These are phyloP conservation scores for Hephaestus fuliginosus DNA, from an alignment of 2,797 vertebrate species.

Conservation along the genomic window DNA sequence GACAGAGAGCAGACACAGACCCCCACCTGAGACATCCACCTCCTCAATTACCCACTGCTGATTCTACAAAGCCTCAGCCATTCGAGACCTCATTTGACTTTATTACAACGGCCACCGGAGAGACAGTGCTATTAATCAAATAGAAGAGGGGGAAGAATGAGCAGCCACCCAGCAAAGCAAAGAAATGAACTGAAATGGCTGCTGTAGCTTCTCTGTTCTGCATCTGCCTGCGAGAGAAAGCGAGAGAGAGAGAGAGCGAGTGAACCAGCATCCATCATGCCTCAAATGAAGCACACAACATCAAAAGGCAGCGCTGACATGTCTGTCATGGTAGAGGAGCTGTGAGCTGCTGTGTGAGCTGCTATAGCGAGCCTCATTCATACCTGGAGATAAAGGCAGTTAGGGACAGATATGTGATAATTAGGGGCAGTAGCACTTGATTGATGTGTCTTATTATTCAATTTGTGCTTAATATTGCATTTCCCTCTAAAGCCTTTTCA, in stretches of 20 bases:
- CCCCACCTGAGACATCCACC: constrained; percentile 68
- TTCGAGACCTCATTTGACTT: constrained; percentile 79
- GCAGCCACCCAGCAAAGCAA: constrained; percentile 54
- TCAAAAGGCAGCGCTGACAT: constrained; percentile 26
- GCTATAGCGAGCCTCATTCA: constrained; percentile 5
- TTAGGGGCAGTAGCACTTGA: constrained; percentile 20
- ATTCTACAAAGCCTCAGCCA: constrained; percentile 74
- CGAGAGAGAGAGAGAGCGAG: constrained; percentile 14
- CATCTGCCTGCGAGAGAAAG: constrained; percentile 31
- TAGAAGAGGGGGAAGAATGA: constrained; percentile 51
- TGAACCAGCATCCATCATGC: constrained; percentile 51
- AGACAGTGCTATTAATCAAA: constrained; percentile 77
- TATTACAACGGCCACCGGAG: constrained; percentile 72
- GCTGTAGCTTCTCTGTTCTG: constrained; percentile 30
- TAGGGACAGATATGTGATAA: constrained; percentile 27
- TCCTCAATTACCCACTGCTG: constrained; percentile 75
- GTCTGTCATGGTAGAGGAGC: constrained; percentile 17
- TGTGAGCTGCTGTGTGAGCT: not conserved
- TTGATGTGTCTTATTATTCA: constrained; percentile 38
- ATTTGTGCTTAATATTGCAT: constrained; percentile 31
- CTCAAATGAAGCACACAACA: constrained; percentile 41
- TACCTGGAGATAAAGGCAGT: constrained; percentile 23
- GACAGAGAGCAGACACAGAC: constrained; percentile 44
- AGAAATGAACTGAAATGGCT: constrained; percentile 57
- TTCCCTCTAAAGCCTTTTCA: constrained; percentile 29